Conservation (phyloP, 2,888 invertebrate genomes). For the Apamea sordens region DNA sequence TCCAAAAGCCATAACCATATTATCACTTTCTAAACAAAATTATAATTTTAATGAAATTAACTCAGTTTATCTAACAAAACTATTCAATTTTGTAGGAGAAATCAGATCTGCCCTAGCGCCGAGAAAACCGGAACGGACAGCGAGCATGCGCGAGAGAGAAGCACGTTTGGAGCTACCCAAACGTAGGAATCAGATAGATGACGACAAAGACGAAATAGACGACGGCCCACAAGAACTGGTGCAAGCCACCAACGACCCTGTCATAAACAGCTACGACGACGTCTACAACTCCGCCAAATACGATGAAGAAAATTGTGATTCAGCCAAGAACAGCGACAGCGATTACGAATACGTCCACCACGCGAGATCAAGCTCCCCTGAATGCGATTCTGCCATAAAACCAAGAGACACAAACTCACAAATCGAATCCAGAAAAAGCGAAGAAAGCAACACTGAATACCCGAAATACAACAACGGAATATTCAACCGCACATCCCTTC, state of each 20-base stretch:
- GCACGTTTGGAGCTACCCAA: constrained; percentile 91
- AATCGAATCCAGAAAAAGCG: constrained; percentile 77
- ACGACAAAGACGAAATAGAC: constrained; percentile 89
- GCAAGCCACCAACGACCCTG: constrained; percentile 86
- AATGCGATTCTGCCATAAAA: constrained; percentile 91
- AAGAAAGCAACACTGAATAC: constrained; percentile 84
- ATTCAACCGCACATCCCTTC: constrained; percentile 92
- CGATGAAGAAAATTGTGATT: constrained; percentile 86
- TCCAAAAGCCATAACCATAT: neutral
- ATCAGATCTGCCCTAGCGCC: constrained; percentile 95
- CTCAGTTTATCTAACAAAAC: constrained; percentile 53
- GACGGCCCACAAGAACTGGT: constrained; percentile 85
- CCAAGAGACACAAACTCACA: constrained; percentile 77
- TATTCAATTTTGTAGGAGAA: constrained; percentile 91
- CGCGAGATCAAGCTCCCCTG: constrained; percentile 92
- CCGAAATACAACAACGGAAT: constrained; percentile 91
- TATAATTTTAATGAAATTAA: constrained; percentile 42
- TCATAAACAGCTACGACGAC: constrained; percentile 88
- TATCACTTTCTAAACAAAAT: constrained; percentile 41
- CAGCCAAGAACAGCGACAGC: constrained; percentile 90
- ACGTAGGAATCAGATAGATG: constrained; percentile 86
- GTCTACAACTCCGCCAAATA: constrained; percentile 87
- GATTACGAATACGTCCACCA: constrained; percentile 92
- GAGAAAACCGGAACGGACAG: constrained; percentile 95
- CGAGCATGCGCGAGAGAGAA: constrained; percentile 95